Evolutionary conservation across 2,113 vertebrate species (phyloP).

Genomic region (Psephotus haematonotus): DNA sequence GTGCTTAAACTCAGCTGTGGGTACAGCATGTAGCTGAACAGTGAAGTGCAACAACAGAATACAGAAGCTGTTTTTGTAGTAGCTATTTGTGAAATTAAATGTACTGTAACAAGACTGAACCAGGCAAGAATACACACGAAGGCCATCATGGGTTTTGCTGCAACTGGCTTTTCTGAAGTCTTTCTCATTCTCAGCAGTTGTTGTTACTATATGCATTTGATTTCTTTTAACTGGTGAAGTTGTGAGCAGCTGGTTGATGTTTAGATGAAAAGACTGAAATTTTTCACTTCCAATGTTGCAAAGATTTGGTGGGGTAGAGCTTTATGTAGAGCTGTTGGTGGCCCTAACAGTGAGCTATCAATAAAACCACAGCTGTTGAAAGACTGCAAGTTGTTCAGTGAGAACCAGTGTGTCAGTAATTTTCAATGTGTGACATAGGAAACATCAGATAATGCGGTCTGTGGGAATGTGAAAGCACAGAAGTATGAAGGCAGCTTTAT

Average conservation of each 20-base stretch:
- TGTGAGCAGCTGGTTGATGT: background rate
- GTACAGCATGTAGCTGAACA: background rate
- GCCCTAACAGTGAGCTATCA: background rate
- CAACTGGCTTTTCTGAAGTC: background rate
- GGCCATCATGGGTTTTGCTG: background rate
- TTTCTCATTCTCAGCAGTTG: background rate
- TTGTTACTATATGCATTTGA: background rate
- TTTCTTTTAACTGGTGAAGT: background rate
- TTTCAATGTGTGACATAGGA: background rate
- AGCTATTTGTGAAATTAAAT: constrained; percentile 2
- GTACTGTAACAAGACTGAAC: background rate
- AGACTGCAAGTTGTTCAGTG: background rate
- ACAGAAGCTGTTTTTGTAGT: background rate
- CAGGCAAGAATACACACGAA: background rate
- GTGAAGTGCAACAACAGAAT: background rate
- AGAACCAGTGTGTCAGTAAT: background rate
- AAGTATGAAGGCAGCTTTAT: background rate
- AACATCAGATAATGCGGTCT: background rate
- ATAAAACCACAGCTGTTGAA: background rate
- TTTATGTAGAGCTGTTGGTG: background rate
- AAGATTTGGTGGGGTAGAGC: background rate
- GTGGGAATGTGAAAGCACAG: background rate
- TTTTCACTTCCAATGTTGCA: background rate
- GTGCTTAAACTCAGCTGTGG: background rate
- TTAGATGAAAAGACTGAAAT: background rate